Conservation (phyloP, 2,888 invertebrate species). For the Athalia rosae region DNA sequence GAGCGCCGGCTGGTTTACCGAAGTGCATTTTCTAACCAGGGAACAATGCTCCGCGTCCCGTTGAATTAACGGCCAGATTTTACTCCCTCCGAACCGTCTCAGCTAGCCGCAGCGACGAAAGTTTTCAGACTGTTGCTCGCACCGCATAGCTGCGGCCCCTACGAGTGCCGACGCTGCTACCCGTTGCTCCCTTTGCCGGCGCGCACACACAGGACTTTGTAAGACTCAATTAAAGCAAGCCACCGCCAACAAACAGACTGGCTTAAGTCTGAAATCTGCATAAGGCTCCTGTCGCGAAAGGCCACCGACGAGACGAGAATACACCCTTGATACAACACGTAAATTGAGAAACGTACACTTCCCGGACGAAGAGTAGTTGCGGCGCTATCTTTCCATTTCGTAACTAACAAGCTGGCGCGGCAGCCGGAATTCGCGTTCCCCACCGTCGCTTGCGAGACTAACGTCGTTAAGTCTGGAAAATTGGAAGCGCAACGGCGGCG, state of each 20-base stretch:
- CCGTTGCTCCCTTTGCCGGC: neutral
- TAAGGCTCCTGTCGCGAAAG: conserved; percentile 26
- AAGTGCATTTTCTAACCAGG: conserved; percentile 21
- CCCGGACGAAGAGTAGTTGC: no score
- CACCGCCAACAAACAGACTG: conserved; percentile 39
- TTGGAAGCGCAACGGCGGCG: no score
- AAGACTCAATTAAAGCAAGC: conserved; percentile 42
- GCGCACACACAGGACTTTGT: neutral
- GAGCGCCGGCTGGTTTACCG: neutral
- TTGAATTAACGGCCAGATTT: conserved; percentile 30
- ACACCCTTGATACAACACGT: conserved; percentile 23
- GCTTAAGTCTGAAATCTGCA: conserved; percentile 39
- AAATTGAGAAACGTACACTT: conserved; percentile 4
- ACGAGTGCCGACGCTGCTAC: neutral
- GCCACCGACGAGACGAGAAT: conserved; percentile 37
- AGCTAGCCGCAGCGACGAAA: neutral
- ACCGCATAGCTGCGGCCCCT: neutral
- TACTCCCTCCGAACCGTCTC: conserved; percentile 5
- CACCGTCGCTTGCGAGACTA: no score
- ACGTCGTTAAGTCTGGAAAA: no score
- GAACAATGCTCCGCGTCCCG: conserved; percentile 18
- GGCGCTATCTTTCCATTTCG: no score
- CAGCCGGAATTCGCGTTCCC: no score
- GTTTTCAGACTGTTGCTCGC: conserved; percentile 37
- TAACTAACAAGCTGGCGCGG: no score